Conservation (phyloP, 2,888 invertebrate genomes). For the Plebejus anna region DNA sequence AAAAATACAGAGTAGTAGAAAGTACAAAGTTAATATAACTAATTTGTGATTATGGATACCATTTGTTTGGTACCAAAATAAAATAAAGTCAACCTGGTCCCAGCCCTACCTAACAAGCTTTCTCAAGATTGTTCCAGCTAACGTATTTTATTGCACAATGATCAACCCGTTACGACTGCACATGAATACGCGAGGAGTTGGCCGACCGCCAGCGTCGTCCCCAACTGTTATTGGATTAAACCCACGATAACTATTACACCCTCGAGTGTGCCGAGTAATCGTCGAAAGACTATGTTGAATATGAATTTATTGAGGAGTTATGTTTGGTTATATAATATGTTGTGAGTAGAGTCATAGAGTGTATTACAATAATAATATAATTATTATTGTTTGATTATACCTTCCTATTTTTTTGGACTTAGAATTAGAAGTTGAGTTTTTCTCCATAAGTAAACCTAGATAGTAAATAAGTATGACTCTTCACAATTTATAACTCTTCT, state of each 20-base stretch:
- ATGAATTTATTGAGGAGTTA: neutral
- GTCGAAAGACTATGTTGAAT: neutral
- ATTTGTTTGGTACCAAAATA: too few species aligned
- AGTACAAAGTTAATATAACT: too few species aligned
- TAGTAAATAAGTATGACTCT: too few species aligned
- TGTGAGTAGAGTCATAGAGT: too few species aligned
- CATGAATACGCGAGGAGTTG: constrained; percentile 9
- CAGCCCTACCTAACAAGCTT: constrained; percentile 11
- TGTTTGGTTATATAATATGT: neutral
- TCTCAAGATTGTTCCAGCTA: constrained; percentile 16
- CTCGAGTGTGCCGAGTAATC: neutral
- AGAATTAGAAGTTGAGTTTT: too few species aligned
- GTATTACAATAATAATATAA: too few species aligned
- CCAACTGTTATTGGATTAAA: constrained; percentile 18
- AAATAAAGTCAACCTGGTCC: neutral
- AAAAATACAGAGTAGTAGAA: too few species aligned
- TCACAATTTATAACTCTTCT: too few species aligned
- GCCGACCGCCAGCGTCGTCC: neutral
- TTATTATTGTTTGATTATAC: too few species aligned
- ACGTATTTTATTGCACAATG: constrained; percentile 19
- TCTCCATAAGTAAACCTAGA: too few species aligned
- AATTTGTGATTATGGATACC: too few species aligned
- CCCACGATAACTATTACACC: constrained; percentile 10
- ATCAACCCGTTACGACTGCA: constrained; percentile 14
- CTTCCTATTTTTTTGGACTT: too few species aligned